Evolutionary conservation across 1,140 invertebrate species (phyloP).

Genomic region (Neotoxoptera formosana): DNA sequence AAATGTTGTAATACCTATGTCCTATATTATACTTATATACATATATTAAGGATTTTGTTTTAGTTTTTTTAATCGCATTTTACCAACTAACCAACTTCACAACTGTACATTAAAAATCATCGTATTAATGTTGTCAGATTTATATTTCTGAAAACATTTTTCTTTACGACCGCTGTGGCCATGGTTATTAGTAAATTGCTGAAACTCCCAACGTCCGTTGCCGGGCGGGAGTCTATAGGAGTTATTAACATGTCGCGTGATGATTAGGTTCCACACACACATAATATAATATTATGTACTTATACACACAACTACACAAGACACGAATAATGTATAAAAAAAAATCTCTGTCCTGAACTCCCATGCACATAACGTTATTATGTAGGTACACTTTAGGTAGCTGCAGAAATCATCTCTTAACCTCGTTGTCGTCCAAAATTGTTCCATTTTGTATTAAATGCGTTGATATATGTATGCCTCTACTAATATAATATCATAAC

Average conservation of each 20-base stretch:
- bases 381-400: background rate
- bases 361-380: background rate
- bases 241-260: background rate
- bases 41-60: background rate
- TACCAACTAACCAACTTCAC: background rate
- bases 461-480: background rate
- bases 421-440: background rate
- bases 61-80: background rate
- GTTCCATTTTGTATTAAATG: conserved; percentile 1
- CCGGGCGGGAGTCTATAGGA: background rate
- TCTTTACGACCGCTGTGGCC: background rate
- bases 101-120: background rate
- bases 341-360: background rate
- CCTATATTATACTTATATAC: no score
- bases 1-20: no score
- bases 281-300: background rate
- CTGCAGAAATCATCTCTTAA: background rate
- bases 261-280: background rate
- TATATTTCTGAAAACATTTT: background rate
- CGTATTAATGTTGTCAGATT: background rate
- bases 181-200: background rate
- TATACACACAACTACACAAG: background rate
- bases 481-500: background rate
- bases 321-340: background rate
- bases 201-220: background rate